Evolutionary conservation across 2,113 vertebrate species (phyloP), one percentile per base, ranked within the genome.

Genomic region (Paramisgurnus dabryanus): DNA sequence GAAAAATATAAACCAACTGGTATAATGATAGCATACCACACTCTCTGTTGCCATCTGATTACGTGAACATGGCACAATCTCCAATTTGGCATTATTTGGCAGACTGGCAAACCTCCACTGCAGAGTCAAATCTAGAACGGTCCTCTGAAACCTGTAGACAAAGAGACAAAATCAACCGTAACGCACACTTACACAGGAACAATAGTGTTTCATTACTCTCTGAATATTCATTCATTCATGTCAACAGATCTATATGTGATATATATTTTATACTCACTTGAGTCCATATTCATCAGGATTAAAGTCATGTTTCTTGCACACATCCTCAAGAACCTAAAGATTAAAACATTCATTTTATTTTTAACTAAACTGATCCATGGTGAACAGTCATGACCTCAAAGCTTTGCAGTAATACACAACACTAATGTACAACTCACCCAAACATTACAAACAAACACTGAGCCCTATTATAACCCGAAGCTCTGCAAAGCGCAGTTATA

Each of bases 1-100:
- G 22, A 22, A 34, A 34, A 34, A 34, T 34, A 34, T 34, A 34
- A 34, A 34, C 27, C 27, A 34, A 34, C 27, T 34, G 27, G 27
- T 34, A 34, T 34, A 34, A 34, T 34, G 27, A 34, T 34, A 34
- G 89, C 95, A 4, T 85, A 99, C 97, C 92, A 76, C 89, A 83
- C 87, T 90, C 66, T 92, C 92, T 0, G 55, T 40, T 80, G 79
- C 93, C 34, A 72, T 80, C 39, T 92, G 93, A 49, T 90, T 94
- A 50, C 89, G 90, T 34, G 92, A 86, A 71, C 91, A 86, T 5
- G 94, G 91, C 88, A 99, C 96, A 93, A 99, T 94, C 90, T 99
- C 98, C 88, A 99, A 90, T 86, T 98, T 99, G 82, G 96, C 98
- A 82, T 99, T 98, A 88, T 99, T 99, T 78, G 97, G 98, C 85